Evolutionary conservation across 2,113 vertebrate species (phyloP).

Genomic region (Neolamprologus ventralis): DNA sequence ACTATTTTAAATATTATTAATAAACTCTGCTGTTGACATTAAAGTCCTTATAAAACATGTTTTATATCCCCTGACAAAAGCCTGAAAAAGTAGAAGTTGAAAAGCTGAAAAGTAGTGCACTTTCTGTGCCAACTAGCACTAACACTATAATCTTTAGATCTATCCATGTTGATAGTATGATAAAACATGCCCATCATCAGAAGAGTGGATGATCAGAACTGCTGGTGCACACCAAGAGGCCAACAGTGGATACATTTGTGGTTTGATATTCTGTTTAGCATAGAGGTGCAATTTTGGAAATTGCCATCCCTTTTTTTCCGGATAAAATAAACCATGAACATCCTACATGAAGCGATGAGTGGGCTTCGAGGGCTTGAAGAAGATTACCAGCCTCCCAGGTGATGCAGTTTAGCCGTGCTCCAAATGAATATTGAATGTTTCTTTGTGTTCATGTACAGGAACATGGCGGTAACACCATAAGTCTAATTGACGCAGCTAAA

Average conservation of each 20-base stretch:
- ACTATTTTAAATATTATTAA: not conserved
- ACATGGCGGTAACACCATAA: not conserved
- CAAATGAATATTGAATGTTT: not conserved
- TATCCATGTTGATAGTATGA: not conserved
- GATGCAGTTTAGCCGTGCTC: not conserved
- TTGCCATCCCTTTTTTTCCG: rapidly evolving
- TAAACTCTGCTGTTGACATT: not conserved
- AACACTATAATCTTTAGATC: not conserved
- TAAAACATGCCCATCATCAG: not conserved
- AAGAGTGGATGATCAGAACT: not conserved
- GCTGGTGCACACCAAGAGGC: not conserved
- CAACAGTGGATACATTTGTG: not conserved
- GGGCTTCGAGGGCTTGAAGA: not conserved
- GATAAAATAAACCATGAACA: not conserved
- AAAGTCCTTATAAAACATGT: not conserved
- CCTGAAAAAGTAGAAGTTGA: too few relatives aligned
- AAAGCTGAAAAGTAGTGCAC: not conserved
- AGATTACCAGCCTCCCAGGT: not conserved
- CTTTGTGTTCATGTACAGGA: not conserved
- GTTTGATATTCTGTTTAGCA: not conserved
- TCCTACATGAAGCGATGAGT: not conserved
- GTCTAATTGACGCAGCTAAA: not conserved
- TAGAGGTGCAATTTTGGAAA: not conserved
- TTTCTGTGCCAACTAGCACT: not conserved
- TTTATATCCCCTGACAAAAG: not conserved